A percentile compares a stretch with the other conserved stretches of the same genome.
phyloP scores from a whole-genome alignment of 1,140 invertebrate species.

The Drosophila nasuta region DNA sequence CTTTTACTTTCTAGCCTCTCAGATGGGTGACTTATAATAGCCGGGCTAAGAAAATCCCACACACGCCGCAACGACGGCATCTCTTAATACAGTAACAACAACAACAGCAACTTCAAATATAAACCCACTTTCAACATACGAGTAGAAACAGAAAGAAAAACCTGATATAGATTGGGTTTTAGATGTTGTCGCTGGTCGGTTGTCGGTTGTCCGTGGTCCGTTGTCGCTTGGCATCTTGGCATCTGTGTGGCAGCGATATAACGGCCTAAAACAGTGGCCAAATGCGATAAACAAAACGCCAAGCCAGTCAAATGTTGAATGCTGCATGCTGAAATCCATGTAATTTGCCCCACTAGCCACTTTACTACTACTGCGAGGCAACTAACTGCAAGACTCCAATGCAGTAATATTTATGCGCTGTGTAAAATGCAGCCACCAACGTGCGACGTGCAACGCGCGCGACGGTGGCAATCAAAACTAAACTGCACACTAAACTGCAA shows the following conservation, averaged over 20 bases:
- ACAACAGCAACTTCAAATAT: background rate
- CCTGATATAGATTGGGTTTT: constrained; percentile 65
- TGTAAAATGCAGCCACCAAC: constrained; percentile 32
- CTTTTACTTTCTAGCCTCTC: constrained; percentile 67
- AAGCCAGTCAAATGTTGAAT: constrained; percentile 46
- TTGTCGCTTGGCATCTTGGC: constrained; percentile 39
- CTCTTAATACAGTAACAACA: constrained; percentile 6
- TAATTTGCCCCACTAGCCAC: constrained; percentile 56
- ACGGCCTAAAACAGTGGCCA: constrained; percentile 63
- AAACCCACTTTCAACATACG: constrained; percentile 44
- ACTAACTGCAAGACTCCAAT: constrained; percentile 9
- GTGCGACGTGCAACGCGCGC: constrained; percentile 17
- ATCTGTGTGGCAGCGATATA: constrained; percentile 25
- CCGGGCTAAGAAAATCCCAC: constrained; percentile 49
- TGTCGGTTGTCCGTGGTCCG: constrained; percentile 18
- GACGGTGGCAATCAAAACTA: constrained; percentile 64
- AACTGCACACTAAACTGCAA: constrained; percentile 64
- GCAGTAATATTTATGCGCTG: constrained; percentile 52
- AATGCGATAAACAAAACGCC: constrained; percentile 70
- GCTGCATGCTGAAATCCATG: constrained; percentile 49
- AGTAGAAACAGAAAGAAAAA: constrained; percentile 26
- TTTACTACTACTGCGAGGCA: constrained; percentile 19
- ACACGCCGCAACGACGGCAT: constrained; percentile 41
- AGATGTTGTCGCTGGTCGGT: constrained; percentile 51
- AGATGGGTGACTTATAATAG: constrained; percentile 32